These are phyloP conservation scores for Euphonia xanthogaster DNA, from an alignment of 2,797 vertebrate genomes.

Conservation along the genomic window DNA sequence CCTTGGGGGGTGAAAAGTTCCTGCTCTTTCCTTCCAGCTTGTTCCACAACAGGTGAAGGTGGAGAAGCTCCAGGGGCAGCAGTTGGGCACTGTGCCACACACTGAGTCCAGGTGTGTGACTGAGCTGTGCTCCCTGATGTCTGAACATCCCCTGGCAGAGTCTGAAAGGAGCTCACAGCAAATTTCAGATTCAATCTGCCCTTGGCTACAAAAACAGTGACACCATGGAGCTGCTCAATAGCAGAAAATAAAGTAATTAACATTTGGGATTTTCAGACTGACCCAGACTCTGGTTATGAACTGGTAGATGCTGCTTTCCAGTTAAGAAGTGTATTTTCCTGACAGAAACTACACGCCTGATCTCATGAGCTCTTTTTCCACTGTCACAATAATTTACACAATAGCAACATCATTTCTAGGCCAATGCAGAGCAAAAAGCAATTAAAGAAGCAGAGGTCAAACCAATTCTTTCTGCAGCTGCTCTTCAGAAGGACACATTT, in stretches of 20 bases:
- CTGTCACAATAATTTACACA: background rate
- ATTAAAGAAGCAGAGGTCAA: constrained; percentile 57
- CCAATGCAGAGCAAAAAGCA: constrained; percentile 39
- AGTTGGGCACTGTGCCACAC: accelerated
- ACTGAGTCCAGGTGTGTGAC: background rate
- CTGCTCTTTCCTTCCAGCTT: background rate
- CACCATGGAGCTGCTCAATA: background rate
- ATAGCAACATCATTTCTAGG: constrained; percentile 38
- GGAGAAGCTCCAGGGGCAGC: background rate
- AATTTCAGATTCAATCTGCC: background rate
- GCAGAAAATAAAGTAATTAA: constrained; percentile 1
- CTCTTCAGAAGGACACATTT: background rate
- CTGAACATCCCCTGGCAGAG: background rate
- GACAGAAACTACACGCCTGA: constrained; percentile 7
- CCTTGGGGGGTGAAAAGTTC: background rate
- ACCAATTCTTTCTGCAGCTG: constrained; percentile 27
- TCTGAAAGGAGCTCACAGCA: background rate
- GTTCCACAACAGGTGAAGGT: background rate
- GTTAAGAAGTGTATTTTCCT: constrained; percentile 25
- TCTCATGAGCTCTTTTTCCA: background rate
- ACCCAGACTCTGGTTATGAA: background rate
- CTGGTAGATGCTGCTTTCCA: background rate
- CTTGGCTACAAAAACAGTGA: background rate
- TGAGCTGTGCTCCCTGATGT: background rate
- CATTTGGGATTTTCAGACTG: background rate